Percentiles rank a stretch among this genome's conserved stretches.
These are phyloP conservation scores for Tiphia femorata DNA, from an alignment of 2,888 invertebrate species.

Conservation along the genomic window DNA sequence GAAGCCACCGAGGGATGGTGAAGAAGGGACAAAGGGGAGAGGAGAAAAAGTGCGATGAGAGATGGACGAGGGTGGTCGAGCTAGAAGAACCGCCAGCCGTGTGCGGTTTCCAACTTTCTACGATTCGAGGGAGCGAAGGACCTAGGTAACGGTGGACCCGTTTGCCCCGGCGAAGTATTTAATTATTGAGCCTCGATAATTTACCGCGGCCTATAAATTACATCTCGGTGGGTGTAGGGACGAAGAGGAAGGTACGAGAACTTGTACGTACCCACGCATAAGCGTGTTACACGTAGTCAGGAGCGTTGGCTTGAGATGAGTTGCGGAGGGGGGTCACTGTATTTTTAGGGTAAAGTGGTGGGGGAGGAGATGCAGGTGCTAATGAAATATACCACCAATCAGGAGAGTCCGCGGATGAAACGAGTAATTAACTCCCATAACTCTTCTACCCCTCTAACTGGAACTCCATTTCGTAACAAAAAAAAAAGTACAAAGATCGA, in stretches of 20 bases:
- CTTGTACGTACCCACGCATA: not conserved
- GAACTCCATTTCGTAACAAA: slow-evolving; percentile 28
- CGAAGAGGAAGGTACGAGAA: not conserved
- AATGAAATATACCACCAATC: slow-evolving; percentile 56
- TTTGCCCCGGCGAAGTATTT: not conserved
- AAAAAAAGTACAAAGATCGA: not conserved
- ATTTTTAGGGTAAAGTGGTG: slow-evolving; percentile 31
- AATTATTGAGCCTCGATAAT: not conserved
- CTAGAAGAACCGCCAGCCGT: too few species aligned
- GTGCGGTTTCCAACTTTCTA: too few species aligned
- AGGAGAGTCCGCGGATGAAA: slow-evolving; percentile 47
- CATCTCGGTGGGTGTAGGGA: not conserved
- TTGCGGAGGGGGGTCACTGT: slow-evolving; percentile 1
- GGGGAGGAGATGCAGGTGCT: slow-evolving; percentile 47
- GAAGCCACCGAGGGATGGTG: too few species aligned
- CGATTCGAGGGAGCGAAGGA: too few species aligned
- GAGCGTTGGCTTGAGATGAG: too few species aligned
- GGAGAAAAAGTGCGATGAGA: too few species aligned
- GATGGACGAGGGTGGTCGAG: too few species aligned
- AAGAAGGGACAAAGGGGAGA: too few species aligned
- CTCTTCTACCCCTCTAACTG: slow-evolving; percentile 46
- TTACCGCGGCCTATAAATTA: slow-evolving; percentile 1
- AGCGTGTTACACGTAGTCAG: not conserved
- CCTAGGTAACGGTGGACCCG: too few species aligned
- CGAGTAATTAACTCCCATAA: slow-evolving; percentile 62